Percentiles rank a stretch among this genome's conserved stretches.
These are phyloP conservation scores for Catonia carolina DNA, from an alignment of 2,888 invertebrate species.

Conservation along the genomic window DNA sequence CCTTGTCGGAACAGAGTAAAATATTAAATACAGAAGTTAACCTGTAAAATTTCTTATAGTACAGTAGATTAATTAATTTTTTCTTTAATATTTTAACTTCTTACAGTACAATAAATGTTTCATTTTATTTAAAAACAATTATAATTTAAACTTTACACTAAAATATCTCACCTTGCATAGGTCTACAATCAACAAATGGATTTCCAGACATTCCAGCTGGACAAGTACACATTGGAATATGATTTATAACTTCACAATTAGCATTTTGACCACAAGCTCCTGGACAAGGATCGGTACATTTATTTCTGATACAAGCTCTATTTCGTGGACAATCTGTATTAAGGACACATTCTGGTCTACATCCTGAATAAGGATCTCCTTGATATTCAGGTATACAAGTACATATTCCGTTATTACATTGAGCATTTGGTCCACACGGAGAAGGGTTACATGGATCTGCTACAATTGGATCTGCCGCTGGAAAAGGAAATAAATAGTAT, in stretches of 20 bases:
- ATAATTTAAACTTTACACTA: too few relatives aligned
- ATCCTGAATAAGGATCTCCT: conserved; percentile 70
- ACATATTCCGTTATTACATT: conserved; percentile 63
- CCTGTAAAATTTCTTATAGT: too few relatives aligned
- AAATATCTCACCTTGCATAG: conserved; percentile 48
- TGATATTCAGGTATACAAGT: conserved; percentile 64
- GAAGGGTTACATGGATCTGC: conserved; percentile 57
- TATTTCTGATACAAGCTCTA: conserved; percentile 56
- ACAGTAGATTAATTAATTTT: too few relatives aligned
- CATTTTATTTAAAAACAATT: too few relatives aligned
- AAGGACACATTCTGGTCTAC: conserved; percentile 59
- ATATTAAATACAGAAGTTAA: too few relatives aligned
- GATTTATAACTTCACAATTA: conserved; percentile 72
- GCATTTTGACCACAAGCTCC: conserved; percentile 76
- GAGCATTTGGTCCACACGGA: conserved; percentile 71
- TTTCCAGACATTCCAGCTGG: conserved; percentile 71
- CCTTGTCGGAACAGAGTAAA: too few relatives aligned
- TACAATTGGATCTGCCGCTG: conserved; percentile 28
- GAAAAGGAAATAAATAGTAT: not conserved
- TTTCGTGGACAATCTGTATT: conserved; percentile 55
- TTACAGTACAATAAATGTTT: too few relatives aligned
- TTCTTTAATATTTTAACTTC: too few relatives aligned
- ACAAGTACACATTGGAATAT: conserved; percentile 75
- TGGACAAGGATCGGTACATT: conserved; percentile 59
- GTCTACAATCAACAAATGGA: conserved; percentile 50